These are phyloP conservation scores for Halcyon chelicuti DNA, from an alignment of 2,797 vertebrate species.

Conservation along the genomic window DNA sequence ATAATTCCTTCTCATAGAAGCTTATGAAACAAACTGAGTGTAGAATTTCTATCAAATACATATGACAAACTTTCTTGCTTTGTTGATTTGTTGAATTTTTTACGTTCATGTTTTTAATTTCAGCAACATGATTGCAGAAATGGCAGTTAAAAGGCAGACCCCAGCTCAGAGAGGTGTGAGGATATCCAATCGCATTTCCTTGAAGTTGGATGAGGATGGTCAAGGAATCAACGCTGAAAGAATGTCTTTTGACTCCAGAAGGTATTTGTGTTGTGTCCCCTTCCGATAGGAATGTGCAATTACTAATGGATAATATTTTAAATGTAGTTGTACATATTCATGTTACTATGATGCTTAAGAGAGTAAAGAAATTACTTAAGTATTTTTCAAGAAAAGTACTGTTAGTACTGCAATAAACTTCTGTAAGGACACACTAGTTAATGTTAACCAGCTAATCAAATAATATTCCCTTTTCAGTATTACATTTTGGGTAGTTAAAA, in stretches of 20 bases:
- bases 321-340: not conserved
- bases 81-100: not conserved
- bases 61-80: not conserved
- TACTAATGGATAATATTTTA: not conserved
- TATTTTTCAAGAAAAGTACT: not conserved
- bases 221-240: conserved; percentile 51
- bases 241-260: conserved; percentile 52
- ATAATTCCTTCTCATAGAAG: not conserved
- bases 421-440: not conserved
- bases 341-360: not conserved
- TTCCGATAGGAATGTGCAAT: not conserved
- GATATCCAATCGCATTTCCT: conserved; percentile 76
- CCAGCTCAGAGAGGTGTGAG: not conserved
- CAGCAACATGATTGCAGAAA: conserved; percentile 87
- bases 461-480: not conserved
- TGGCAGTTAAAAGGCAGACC: conserved; percentile 83
- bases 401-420: not conserved
- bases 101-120: conserved; percentile 41
- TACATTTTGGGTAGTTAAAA: not conserved
- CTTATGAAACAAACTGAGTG: not conserved
- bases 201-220: conserved; percentile 84
- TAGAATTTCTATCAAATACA: not conserved
- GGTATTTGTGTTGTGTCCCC: conserved; percentile 46
- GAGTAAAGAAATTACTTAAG: not conserved
- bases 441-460: not conserved